Base-by-base conservation (phyloP, 2,113 vertebrate species). In the Aegypius monachus region DNA sequence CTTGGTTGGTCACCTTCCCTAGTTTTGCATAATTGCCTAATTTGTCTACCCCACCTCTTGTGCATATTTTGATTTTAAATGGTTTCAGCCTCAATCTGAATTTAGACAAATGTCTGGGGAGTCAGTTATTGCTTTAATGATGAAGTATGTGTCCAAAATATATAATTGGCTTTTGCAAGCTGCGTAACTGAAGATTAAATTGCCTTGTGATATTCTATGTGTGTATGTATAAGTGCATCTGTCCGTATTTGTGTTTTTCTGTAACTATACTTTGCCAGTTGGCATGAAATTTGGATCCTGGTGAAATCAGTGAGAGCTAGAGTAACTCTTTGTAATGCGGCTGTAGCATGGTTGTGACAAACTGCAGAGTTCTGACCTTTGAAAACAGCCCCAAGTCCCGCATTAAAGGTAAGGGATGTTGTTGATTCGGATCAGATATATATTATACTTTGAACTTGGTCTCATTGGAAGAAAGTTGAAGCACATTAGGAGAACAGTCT, bases 11-110 rank as follows among this genome's bases (percentile, higher is more conserved):
- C 65, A 67, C 75, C 82, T 88, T 86, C n/a, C 7, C 47, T 88
- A 10, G n/a, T 62, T 96, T 86, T 92, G 55, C 67, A 88, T 95
- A 92, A 94, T 86, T 92, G 68, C 38, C 65, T 78, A 78, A 91
- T 92, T 88, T 78, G 26, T 74, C 71, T 88, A 55, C 26, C 22
- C 21, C 38, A 81, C 71, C 50, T 94, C 59, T 78, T 29, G 26
- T 10, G 3, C 55, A 40, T 45, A 50, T 95, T 88, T 92, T 8
- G 4, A 63, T 91, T 95, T 86, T 83, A 78, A 81, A 90, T 8
- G 5, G 23, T 68, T 88, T 86, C 55, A 74, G 47, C 31, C 43
- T 92, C n/a, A 50, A 23, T 86, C 43, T 92, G 86, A 90, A 86
- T 81, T 90, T 83, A 80, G 31, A 62, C 59, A 81, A 52, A 94